Evolutionary conservation across 2,113 vertebrate genomes (phyloP), one percentile per base, ranked within the genome.

Genomic region (Ginglymostoma cirratum): DNA sequence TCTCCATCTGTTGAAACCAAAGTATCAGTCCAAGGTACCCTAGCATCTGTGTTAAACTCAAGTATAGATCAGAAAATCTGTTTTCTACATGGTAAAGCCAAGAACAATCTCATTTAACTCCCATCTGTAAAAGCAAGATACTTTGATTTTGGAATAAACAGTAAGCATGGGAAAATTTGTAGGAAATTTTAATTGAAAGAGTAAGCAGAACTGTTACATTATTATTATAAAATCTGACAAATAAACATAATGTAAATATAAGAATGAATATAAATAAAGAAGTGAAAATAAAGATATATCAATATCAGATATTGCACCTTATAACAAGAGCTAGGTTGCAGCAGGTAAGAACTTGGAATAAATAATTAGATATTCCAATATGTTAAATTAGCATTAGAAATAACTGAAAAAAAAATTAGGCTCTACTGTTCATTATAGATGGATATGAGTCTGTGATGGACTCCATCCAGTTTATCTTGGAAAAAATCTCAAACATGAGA

Each of bases 1-100:
- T 34, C 21, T 93, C 89, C 89, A 93, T 93, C 89, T 93, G 89
- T 93, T 93, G 89, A 93, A 93, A 93, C 34, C 65, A 38, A 93
- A 38, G 89, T n/a, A 38, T n/a, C 89, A 93, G 30, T 93, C 61
- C 89, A 93, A 23, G 89, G 61, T 93, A 17, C 17, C 21, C 17
- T 21, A 38, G 61, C 89, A 93, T 93, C 89, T 93, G 89, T 93
- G 89, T 67, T 61, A 93, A 93, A 61, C 66, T 93, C 61, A 93
- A 93, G 89, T 66, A 19, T 93, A 66, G 89, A 67, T 93, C 61
- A 66, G 15, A 67, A 93, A 93, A 93, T 93, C 89, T 93, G 89
- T 93, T 93, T 93, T 93, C n/a, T 61, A 66, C 61, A 66, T 93
- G 89, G 61, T n/a, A n/a, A 38, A 67, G 89, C 61, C 89, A 93